Evolutionary conservation across 2,888 invertebrate species (phyloP), one percentile per base, ranked within the genome.

Genomic region (Polydrusus tereticollis): DNA sequence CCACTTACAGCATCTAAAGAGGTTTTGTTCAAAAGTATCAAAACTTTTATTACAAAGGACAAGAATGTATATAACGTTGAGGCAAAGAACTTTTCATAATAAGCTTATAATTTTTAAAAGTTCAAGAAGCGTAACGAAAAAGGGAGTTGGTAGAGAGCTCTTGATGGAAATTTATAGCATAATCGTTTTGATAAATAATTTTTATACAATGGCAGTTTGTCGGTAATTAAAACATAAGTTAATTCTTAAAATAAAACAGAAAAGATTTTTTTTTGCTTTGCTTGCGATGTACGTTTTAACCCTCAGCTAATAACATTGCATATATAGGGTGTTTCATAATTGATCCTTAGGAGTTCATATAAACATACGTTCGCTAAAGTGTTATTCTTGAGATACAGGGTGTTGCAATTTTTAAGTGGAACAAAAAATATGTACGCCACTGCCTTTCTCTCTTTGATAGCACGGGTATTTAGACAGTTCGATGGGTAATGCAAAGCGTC

Each of bases 81-180:
- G 45, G 36, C 36, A 36, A 47, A 47, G 16, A 47, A 47, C 47
- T 47, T 47, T 47, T 23, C 20, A 23, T 47, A 47, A 47, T 47
- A 21, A 47, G 47, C 47, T 47, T 21, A 47, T 21, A n/a, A 47
- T 47, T 47, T 47, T 47, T 47, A 23, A 47, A 47, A 47, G 47
- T 47, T 47, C 47, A 47, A 23, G n/a, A 21, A 47, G 47, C 47
- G 47, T 21, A 47, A 47, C 47, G 23, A 47, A 47, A 47, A 47
- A 12, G 12, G 16, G 21, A 47, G 21, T 47, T 47, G n/a, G n/a
- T 41, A 47, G 21, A 5, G 20, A n/a, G 47, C 47, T 23, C 16
- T 47, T 47, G 16, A 47, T 23, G 21, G n/a, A 47, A 47, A 47
- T 47, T 47, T 47, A 47, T 47, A 12, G n/a, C 21, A 23, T 23